Base-by-base conservation (phyloP, 1,140 invertebrate genomes). In the Yoshiicerus persimilis region DNA sequence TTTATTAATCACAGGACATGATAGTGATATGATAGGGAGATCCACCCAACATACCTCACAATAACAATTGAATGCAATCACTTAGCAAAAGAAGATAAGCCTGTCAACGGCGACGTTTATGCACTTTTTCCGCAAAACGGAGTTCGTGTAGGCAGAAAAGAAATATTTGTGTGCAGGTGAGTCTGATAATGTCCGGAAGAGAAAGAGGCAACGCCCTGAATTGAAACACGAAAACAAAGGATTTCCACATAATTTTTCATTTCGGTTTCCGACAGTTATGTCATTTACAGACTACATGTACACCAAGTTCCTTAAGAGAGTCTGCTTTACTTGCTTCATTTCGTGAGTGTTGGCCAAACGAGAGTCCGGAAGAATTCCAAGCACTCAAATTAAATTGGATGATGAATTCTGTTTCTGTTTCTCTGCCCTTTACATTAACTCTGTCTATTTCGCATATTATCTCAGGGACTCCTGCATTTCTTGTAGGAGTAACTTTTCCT, bases 141-240 rank as follows among this genome's bases (percentile, higher is more conserved):
- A 20, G 41, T 47, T 20, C 41, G n/a, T n/a, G n/a, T 47, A 47
- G 16, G 13, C 16, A 56, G 47, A 56, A 56, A 56, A 47, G 20
- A 56, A 56, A 16, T 56, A 56, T 0, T n/a, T 47, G 27, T 30
- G 30, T 13, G 16, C 66, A 32, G 66, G 66, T 70, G 66, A 25
- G n/a, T n/a, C n/a, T n/a, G 30, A 32, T 70, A 16, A 70, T 16
- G 75, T 80, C 34, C 83, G 83, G 83, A 84, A 84, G 39, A 38
- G 39, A 84, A 47, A 30, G 38, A 84, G 83, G 38, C 83, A 84
- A 84, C 83, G 83, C 83, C 83, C 39, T 20, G 83, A 56, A 56
- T 84, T 84, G 23, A 84, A 84, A 84, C 83, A 84, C 25, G 83
- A 84, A 84, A 84, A 84, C 83, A 84, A 84, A 47, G 47, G 23